Conservation (phyloP, 1,140 invertebrate species). For the Neelides sp. region DNA sequence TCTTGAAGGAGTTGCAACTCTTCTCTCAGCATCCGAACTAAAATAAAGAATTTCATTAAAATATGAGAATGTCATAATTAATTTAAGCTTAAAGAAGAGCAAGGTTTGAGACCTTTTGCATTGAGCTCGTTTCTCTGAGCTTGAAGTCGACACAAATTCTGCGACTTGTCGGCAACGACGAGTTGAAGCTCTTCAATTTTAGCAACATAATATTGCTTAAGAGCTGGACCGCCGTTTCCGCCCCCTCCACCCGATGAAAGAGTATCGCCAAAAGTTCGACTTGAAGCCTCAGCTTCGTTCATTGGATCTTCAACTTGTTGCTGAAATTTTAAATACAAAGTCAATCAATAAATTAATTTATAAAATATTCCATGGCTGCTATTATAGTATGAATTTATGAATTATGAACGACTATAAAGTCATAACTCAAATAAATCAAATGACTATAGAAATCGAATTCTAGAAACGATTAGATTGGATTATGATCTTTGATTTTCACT, state of each 20-base stretch:
- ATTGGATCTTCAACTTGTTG: conserved; percentile 10
- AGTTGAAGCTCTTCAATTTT: conserved; percentile 95
- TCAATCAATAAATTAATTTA: no score
- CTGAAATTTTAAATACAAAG: no score
- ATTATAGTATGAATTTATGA: no score
- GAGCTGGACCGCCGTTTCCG: conserved; percentile 43
- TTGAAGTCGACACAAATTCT: conserved; percentile 91
- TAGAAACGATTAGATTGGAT: no score
- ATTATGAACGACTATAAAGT: no score
- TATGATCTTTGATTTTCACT: no score
- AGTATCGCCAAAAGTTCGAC: neutral
- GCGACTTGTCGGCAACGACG: conserved; percentile 90
- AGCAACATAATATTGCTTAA: conserved; percentile 86
- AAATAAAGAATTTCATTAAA: conserved; percentile 24
- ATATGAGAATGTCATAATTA: neutral
- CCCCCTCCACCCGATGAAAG: conserved; percentile 12
- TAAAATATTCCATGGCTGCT: no score
- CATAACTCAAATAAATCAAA: no score
- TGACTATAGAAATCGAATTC: no score
- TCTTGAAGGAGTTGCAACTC: conserved; percentile 96
- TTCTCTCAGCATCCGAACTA: conserved; percentile 92
- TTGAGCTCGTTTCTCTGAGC: conserved; percentile 99
- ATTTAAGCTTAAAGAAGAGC: neutral
- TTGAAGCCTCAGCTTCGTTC: conserved; percentile 3
- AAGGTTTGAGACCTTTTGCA: conserved; percentile 67